phyloP scores from a whole-genome alignment of 2,113 vertebrate species.

The Ursus arctos region DNA sequence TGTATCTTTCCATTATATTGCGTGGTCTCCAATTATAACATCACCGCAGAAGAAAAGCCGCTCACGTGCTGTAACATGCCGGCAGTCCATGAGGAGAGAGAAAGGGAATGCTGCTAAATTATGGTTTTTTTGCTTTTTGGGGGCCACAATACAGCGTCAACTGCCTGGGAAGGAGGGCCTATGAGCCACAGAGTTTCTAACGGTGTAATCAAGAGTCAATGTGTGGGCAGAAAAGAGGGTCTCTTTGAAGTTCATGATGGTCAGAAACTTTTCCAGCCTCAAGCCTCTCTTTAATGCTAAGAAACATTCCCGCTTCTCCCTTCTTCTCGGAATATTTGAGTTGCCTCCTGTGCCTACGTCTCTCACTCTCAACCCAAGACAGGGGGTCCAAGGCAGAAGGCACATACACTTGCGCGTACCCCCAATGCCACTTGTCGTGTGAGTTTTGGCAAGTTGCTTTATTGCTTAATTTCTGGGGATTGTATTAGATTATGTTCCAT shows the following conservation, averaged over 20 bases:
- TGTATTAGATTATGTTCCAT: neutral
- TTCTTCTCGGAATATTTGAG: neutral
- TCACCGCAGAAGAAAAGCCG: neutral
- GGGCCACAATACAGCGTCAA: rapidly evolving
- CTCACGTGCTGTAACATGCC: neutral
- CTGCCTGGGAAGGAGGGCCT: too few species aligned
- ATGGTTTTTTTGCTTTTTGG: neutral
- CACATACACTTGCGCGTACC: neutral
- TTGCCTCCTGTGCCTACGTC: neutral
- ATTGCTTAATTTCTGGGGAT: conserved; percentile 5
- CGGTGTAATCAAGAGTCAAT: neutral
- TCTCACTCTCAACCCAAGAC: neutral
- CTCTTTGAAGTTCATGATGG: conserved; percentile 6
- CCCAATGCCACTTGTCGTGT: conserved; percentile 1
- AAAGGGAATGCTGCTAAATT: neutral
- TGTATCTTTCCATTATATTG: neutral
- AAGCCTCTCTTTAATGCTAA: neutral
- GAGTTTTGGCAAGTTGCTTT: conserved; percentile 38
- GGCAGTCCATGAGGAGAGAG: neutral
- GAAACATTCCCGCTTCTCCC: neutral
- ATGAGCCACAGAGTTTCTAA: neutral
- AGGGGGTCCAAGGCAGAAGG: neutral
- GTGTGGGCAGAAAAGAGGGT: neutral
- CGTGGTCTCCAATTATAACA: neutral
- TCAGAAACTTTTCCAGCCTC: neutral